Evolutionary conservation across 2,113 vertebrate species (phyloP), one percentile per base, ranked within the genome.

Genomic region (Chamaea fasciata): DNA sequence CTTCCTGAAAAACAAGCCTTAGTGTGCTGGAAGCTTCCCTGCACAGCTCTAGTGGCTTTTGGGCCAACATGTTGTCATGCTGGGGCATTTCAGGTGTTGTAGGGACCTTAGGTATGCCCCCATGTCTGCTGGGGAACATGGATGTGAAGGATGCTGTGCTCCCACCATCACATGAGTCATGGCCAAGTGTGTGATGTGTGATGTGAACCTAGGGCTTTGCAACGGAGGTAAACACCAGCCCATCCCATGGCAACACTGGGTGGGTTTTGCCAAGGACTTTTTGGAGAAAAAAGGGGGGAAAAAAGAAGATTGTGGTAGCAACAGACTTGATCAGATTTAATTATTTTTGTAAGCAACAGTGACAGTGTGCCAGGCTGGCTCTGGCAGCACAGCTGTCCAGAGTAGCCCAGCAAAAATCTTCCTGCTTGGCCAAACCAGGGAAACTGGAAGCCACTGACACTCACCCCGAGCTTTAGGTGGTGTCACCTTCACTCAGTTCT

Each of bases 271-370:
- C 39, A 69, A 69, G 33, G n/a, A 35, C 9, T 26, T 64, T n/a
- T 46, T 77, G 37, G 8, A 9, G 3, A 2, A 49, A 23, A 44
- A 50, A 1, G 0, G 1, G 1, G 24, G 7, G 2, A 12, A 6
- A 27, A 31, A 28, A 53, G 37, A 62, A 70, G 64, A 76, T 2
- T 12, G 31, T 44, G 59, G 37, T 37, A 90, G 62, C 33, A 70
- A 21, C 13, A 75, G 42, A 63, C 18, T 28, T 26, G 15, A 62
- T 57, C 28, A 60, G 15, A 35, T 63, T 59, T 35, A 30, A 37
- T 46, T 22, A 23, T 30, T 62, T 68, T 37, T 39, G 39, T 11
- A 53, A 68, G 44, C 7, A 2, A 28, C 18, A 19, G 0, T 44
- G 59, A 31, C 14, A 55, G 31, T 0, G 27, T 31, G 60, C 60